A percentile compares a stretch with the other conserved stretches of the same genome.
phyloP scores from a whole-genome alignment of 2,888 invertebrate species.

The Leucophora obtusa region DNA sequence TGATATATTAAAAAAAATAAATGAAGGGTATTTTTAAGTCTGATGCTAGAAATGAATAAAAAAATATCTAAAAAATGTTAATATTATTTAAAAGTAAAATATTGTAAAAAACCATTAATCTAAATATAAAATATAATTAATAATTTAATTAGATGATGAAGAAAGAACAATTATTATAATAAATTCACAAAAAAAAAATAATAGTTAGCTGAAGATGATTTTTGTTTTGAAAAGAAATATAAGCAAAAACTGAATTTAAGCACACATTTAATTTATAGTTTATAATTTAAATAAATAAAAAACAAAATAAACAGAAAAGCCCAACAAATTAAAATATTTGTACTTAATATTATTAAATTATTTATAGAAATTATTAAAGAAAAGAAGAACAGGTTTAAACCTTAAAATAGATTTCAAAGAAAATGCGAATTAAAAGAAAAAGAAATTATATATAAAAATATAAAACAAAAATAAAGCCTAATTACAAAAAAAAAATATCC shows the following conservation, averaged over 20 bases:
- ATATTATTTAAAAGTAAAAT: conserved; percentile 62
- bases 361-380: conserved; percentile 63
- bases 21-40: conserved; percentile 42
- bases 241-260: conserved; percentile 56
- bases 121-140: conserved; percentile 51
- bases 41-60: conserved; percentile 20
- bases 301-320: conserved; percentile 28
- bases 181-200: conserved; percentile 46
- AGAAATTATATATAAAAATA: conserved; percentile 57
- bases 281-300: conserved; percentile 38
- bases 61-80: conserved; percentile 43
- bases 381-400: conserved; percentile 42
- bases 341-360: conserved; percentile 64
- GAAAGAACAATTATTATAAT: conserved; percentile 25
- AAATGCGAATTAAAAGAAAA: conserved; percentile 36
- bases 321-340: conserved; percentile 57
- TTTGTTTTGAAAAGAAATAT: conserved; percentile 48
- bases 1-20: conserved; percentile 3
- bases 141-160: conserved; percentile 42
- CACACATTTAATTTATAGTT: conserved; percentile 66
- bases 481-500: conserved; percentile 49
- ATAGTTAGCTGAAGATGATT: conserved; percentile 69
- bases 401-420: conserved; percentile 36
- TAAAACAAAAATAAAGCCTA: conserved; percentile 60
- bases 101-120: conserved; percentile 66